Conservation (phyloP, 2,797 vertebrate genomes). For the Orientallactaga sibirica region DNA sequence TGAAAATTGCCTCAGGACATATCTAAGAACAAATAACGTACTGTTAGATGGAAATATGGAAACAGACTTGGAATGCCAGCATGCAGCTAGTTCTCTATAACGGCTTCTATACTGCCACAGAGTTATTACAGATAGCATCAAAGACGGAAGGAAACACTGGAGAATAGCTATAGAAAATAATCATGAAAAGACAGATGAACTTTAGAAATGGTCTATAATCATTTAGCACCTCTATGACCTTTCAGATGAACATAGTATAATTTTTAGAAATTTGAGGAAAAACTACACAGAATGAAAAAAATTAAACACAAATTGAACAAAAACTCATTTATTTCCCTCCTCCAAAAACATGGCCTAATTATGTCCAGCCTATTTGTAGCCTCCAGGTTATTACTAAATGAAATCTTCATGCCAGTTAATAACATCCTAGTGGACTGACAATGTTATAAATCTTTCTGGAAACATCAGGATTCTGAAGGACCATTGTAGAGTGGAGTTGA, state of each 20-base stretch:
- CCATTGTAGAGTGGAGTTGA: not conserved
- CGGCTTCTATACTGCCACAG: conserved; percentile 63
- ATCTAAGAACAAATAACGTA: conserved; percentile 77
- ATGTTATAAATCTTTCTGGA: conserved; percentile 43
- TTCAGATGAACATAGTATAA: conserved; percentile 56
- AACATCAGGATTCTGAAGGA: not conserved
- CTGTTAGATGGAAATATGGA: conserved; percentile 66
- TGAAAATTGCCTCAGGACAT: conserved; percentile 74
- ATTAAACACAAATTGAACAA: conserved; percentile 57
- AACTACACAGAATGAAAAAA: conserved; percentile 39
- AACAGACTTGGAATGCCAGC: conserved; percentile 66
- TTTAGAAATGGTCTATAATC: conserved; percentile 59
- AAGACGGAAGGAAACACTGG: conserved; percentile 67
- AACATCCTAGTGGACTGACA: not conserved
- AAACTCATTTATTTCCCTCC: not conserved
- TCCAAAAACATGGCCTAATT: conserved; percentile 20
- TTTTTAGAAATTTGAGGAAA: conserved; percentile 57
- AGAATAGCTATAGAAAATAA: conserved; percentile 66
- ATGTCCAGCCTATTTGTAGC: conserved; percentile 17
- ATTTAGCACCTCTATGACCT: conserved; percentile 50
- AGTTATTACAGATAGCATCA: conserved; percentile 66
- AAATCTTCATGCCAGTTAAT: not conserved
- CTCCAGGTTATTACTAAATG: conserved; percentile 46
- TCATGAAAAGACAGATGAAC: conserved; percentile 67
- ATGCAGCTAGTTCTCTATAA: conserved; percentile 54